Percentiles rank a stretch among this genome's conserved stretches.
These are phyloP conservation scores for Stegodyphus mimosarum DNA, from an alignment of 1,140 invertebrate species.

Conservation along the genomic window DNA sequence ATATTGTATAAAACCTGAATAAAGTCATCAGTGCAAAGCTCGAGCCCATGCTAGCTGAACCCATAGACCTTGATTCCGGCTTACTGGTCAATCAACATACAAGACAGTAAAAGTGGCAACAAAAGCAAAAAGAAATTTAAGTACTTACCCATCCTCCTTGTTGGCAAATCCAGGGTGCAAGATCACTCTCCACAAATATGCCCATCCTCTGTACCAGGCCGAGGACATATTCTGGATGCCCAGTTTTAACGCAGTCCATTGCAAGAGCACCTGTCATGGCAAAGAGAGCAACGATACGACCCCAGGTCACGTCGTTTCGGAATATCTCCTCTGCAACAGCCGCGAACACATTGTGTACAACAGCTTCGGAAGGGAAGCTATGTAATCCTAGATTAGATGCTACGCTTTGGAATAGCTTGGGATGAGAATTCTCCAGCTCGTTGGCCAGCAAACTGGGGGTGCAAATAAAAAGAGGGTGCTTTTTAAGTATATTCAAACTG, in stretches of 20 bases:
- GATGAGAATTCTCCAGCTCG: constrained; percentile 65
- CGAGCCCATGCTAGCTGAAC: no score
- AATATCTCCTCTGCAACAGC: constrained; percentile 74
- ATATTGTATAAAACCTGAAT: no score
- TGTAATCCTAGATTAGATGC: constrained; percentile 71
- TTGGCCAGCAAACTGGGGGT: constrained; percentile 34
- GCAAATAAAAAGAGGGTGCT: background rate
- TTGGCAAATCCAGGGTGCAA: constrained; percentile 78
- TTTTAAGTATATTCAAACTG: no score
- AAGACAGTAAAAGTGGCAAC: no score
- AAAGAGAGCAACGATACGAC: constrained; percentile 77
- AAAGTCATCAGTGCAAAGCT: no score
- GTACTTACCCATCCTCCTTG: constrained; percentile 79
- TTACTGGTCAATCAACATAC: no score
- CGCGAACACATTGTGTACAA: constrained; percentile 71
- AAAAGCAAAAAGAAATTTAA: no score
- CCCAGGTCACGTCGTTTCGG: constrained; percentile 74
- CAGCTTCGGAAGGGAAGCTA: constrained; percentile 71
- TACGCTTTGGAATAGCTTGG: constrained; percentile 74
- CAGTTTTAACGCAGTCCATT: constrained; percentile 74
- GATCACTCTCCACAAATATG: constrained; percentile 75
- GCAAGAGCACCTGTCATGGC: constrained; percentile 78
- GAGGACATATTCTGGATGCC: constrained; percentile 72
- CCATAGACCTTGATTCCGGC: no score
- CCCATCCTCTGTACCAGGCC: constrained; percentile 74